Evolutionary conservation across 2,888 invertebrate genomes (phyloP).

Genomic region (Notodonta ziczac): DNA sequence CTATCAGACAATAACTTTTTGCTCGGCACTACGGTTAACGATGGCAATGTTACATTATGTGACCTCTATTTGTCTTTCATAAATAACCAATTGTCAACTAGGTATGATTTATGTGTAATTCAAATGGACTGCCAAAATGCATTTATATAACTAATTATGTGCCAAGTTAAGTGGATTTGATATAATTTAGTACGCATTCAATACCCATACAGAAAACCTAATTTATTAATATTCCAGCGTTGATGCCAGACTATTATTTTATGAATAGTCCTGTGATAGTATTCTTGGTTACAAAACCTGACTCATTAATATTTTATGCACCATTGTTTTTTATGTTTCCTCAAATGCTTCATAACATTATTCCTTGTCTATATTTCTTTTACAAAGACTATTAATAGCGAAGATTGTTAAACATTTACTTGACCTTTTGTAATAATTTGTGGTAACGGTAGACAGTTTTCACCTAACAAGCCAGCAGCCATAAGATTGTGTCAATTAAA

Average conservation of each 20-base stretch:
- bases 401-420: no score
- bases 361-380: no score
- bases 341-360: no score
- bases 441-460: no score
- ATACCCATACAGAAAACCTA: background rate
- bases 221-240: constrained; percentile 9
- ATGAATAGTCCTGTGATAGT: background rate
- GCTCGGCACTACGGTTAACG: constrained; percentile 40
- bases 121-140: constrained; percentile 59
- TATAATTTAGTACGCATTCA: constrained; percentile 40
- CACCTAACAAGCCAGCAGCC: no score
- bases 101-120: constrained; percentile 65
- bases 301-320: background rate
- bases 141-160: constrained; percentile 46
- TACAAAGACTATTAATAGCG: no score
- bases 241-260: background rate
- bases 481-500: background rate
- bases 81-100: constrained; percentile 57
- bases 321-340: background rate
- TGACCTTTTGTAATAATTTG: no score
- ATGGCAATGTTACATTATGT: constrained; percentile 32
- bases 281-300: background rate
- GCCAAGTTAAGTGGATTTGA: constrained; percentile 54
- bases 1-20: constrained; percentile 53
- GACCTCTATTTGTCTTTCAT: constrained; percentile 63